Base-by-base conservation (phyloP, 1,140 invertebrate species). In the Liolophura sinensis region DNA sequence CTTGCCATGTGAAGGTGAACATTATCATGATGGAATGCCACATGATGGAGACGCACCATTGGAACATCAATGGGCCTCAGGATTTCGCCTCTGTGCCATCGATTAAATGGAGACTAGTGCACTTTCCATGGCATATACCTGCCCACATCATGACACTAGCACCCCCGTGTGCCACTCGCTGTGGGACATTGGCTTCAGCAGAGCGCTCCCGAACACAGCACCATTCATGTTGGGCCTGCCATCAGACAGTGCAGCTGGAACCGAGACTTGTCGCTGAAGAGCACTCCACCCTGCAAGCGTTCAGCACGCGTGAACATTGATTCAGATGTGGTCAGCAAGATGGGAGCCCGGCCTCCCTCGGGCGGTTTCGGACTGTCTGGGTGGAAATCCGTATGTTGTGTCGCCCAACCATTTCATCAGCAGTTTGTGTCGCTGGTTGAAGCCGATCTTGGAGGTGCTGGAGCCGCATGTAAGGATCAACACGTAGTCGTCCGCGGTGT, bases 301-400 rank as follows among this genome's bases (percentile, higher is more conserved):
- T n/a, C 49, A 50, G 49, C 49, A n/a, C 49, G n/a, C 49, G n/a
- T 50, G 49, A 50, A 50, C 49, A 50, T 50, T 50, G 49, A n/a
- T n/a, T n/a, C 49, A 50, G 49, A n/a, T 50, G 49, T 50, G 49
- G 49, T 15, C 49, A n/a, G n/a, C 49, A n/a, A 15, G 49, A 14
- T 50, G 14, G 49, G n/a, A 50, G 49, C n/a, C 49, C 49, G n/a
- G 49, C 49, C 49, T 50, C 49, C 49, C 49, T 14, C 49, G n/a
- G 49, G n/a, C 49, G 49, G 49, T 50, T 50, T n/a, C 49, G 14
- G 14, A 50, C 49, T 50, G 49, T 50, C 49, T 50, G 49, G 49
- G 49, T n/a, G 14, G 49, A 50, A 50, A 50, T 50, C 14, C 49
- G 49, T n/a, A 14, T 50, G 49, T 50, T 50, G 14, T 50, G 49